Evolutionary conservation across 1,140 invertebrate genomes (phyloP), one percentile per base, ranked within the genome.

Genomic region (Ladona fulva): DNA sequence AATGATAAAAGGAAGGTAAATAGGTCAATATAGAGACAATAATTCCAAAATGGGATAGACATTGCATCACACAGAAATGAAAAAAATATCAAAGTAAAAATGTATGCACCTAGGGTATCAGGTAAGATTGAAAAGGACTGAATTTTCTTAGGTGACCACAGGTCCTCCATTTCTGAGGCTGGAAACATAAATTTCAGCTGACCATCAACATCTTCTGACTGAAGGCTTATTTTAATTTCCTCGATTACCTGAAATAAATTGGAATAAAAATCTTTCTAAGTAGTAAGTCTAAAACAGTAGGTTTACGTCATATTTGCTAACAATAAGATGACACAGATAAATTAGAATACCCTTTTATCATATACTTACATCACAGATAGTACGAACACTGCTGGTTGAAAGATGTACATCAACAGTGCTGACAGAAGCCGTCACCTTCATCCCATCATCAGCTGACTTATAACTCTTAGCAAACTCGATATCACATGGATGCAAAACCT

Each of bases 111-210:
- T 66, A 66, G 14, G n/a, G 52, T 66, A 66, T 66, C 52, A 22
- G 52, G 52, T 12, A 66, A 66, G 1, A 66, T 12, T 19, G 16
- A 66, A 37, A 37, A 37, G 5, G 52, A 66, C 52, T 66, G 83
- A 74, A 91, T 85, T 82, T 91, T 90, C 83, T 91, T 92, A 0
- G 92, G 90, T 44, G 89, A 89, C 93, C 93, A 95, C 0, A 95
- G 84, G 84, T 94, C 91, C 80, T 89, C 89, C 59, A 80, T 24
- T 73, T 83, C 80, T 24, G 52, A 66, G 14, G 52, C 52, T 6
- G 14, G 52, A 66, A 66, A 66, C n/a, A 66, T 22, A 16, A 78
- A 79, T 66, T 79, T 82, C 52, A 79, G 80, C 22, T 83, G 80
- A 7, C 78, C 37, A 79, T 84, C 84, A 19, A 76, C 24, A 22